Evolutionary conservation across 2,113 vertebrate genomes (phyloP), one percentile per base, ranked within the genome.

Genomic region (Plectropomus leopardus): DNA sequence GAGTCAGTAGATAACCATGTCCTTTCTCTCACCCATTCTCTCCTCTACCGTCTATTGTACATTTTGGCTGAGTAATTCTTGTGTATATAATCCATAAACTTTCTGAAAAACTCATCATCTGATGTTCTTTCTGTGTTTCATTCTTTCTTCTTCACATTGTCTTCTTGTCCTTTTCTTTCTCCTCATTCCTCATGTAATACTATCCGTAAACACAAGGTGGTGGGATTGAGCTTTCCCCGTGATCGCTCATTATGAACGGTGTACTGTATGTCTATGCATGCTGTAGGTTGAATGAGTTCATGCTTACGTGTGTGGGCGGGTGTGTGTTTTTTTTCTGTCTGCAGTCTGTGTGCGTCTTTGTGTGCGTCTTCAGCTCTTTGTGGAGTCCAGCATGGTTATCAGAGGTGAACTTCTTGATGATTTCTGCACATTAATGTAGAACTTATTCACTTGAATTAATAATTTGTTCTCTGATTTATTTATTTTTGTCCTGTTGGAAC

Each of bases 81-180:
- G 53, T 94, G 82, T 92, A 88, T 81, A 90, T 89, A 86, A 80
- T 78, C 85, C 87, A 93, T 94, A 94, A 94, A 94, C 82, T 90
- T 93, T 93, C 65, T 92, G 88, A 86, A 88, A 92, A 90, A 84
- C 60, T 77, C 74, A 36, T 30, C 86, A 86, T 80, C 71, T 32
- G 51, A 51, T 16, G 19, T 60, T n/a, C n/a, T 51, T 3, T 0
- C 58, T 47, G 28, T 81, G 26, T 64, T 8, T 86, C 21, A 28
- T 63, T 76, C 36, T 42, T 15, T 30, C 7, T 13, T 51, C 34
- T 24, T 57, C 23, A 30, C 40, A 6, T 13, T 54, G 14, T 34
- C 26, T 54, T 59, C 64, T n/a, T 32, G 59, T 19, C 30, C 28
- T 59, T 47, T 30, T 24, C 42, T 45, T 21, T 60, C 24, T 32